phyloP scores from a whole-genome alignment of 92 coral and sea anemone species.

The Actinostola sp. region DNA sequence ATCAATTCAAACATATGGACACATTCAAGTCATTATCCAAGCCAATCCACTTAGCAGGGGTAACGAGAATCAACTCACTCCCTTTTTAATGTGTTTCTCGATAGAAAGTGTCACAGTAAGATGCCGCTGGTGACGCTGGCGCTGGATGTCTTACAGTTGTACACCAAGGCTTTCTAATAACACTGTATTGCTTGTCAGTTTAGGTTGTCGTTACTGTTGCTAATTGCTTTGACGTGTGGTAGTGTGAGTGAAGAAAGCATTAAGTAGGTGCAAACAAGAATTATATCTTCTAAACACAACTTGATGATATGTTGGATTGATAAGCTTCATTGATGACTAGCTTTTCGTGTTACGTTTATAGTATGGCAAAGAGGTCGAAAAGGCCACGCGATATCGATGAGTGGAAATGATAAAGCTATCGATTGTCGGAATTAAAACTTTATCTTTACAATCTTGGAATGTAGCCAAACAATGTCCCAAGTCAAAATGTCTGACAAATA shows the following conservation, averaged over 20 bases:
- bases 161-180: neutral
- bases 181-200: neutral
- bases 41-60: slow-evolving; percentile 5
- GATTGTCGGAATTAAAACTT: neutral
- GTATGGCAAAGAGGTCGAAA: slow-evolving; percentile 1
- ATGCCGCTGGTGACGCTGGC: neutral
- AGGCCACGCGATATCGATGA: slow-evolving; percentile 22
- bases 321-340: slow-evolving; percentile 14
- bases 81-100: neutral
- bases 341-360: neutral
- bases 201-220: neutral
- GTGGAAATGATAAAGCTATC: neutral
- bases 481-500: slow-evolving; percentile 2
- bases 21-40: neutral
- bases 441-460: neutral
- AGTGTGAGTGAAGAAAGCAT: slow-evolving; percentile 21
- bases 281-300: neutral
- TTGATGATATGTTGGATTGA: slow-evolving; percentile 19
- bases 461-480: neutral
- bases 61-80: neutral
- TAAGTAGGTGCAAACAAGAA: slow-evolving; percentile 40
- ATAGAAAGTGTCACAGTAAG: slow-evolving; percentile 25
- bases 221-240: slow-evolving; percentile 9
- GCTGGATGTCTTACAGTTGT: neutral
- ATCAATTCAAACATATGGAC: slow-evolving; percentile 13